phyloP scores from a whole-genome alignment of 92 coral and sea anemone species.

The Plumapathes pennacea region DNA sequence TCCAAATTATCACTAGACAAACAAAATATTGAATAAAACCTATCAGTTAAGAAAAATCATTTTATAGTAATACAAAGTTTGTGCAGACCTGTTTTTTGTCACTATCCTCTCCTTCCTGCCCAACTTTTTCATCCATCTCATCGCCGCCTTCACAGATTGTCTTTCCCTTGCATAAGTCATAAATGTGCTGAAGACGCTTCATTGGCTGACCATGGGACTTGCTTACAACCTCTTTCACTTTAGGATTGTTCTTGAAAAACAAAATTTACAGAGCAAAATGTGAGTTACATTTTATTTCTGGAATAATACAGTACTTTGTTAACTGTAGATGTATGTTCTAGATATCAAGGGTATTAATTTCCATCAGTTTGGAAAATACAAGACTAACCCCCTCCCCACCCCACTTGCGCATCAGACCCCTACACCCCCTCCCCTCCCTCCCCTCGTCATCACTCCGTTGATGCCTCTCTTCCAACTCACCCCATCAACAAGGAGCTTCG shows the following conservation, averaged over 20 bases:
- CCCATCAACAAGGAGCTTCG: slow-evolving; percentile 93
- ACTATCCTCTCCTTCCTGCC: slow-evolving; percentile 68
- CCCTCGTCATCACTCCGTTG: no score
- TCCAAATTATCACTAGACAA: no score
- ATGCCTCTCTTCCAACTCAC: slow-evolving; percentile 68
- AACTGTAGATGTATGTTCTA: no score
- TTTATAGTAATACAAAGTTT: neutral
- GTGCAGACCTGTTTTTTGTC: slow-evolving; percentile 82
- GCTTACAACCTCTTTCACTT: slow-evolving; percentile 80
- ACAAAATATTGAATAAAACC: no score
- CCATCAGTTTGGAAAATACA: no score
- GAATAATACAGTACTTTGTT: no score
- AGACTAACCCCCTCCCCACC: no score
- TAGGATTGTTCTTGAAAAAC: slow-evolving; percentile 75
- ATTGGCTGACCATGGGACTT: slow-evolving; percentile 81
- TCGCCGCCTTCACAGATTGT: slow-evolving; percentile 97
- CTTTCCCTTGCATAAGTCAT: slow-evolving; percentile 95
- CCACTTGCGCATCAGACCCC: no score
- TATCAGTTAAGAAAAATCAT: neutral
- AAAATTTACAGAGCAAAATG: neutral
- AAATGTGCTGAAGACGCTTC: slow-evolving; percentile 86
- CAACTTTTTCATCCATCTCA: slow-evolving; percentile 75
- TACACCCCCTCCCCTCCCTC: no score
- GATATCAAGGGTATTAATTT: neutral
- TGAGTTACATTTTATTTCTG: no score